Evolutionary conservation across 2,888 invertebrate genomes (phyloP), one percentile per base, ranked within the genome.

Genomic region (Euzophera pinguis): DNA sequence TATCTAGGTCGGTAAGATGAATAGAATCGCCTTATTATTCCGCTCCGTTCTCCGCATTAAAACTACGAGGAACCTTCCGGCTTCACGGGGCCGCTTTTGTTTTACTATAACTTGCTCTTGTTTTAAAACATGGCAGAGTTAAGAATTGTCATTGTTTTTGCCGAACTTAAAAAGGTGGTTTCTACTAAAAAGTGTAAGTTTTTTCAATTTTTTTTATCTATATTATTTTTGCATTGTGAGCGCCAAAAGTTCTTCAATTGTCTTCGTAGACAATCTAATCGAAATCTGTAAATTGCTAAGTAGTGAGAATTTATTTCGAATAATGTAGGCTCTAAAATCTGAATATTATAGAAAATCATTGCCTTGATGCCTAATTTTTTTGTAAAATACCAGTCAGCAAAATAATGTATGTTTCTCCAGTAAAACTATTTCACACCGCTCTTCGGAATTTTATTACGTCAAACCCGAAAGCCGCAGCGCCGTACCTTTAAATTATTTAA

Each of bases 401-500:
- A 41, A 41, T 32, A 9, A 14, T 49, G 27, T 3, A 9, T 6
- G 29, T 27, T 38, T 38, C 4, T 27, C 39, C 49, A 29, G 14
- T 50, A 50, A 51, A 51, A 51, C 51, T 51, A 51, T 43, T 51
- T 51, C 51, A 43, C 16, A 22, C 34, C 35, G 17, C 52, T 51
- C 53, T 50, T 47, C 51, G 42, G 55, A 55, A 56, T 57, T 59
- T 57, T 57, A 59, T 59, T 53, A 50, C 54, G 54, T 50, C 52
- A 47, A 43, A 50, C 37, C 49, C 49, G 13, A 47, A 38, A 45
- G 35, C 34, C 38, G 22, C 53, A 35, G 34, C 42, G 41, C 29
- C 48, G 50, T 56, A 43, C 47, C 50, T 52, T 48, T 56, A 53
- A 53, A 55, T 57, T 55, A 54, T 57, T 56, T 55, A 56, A 59